Conservation (phyloP, 2,797 vertebrate species). For the Falco peregrinus region DNA sequence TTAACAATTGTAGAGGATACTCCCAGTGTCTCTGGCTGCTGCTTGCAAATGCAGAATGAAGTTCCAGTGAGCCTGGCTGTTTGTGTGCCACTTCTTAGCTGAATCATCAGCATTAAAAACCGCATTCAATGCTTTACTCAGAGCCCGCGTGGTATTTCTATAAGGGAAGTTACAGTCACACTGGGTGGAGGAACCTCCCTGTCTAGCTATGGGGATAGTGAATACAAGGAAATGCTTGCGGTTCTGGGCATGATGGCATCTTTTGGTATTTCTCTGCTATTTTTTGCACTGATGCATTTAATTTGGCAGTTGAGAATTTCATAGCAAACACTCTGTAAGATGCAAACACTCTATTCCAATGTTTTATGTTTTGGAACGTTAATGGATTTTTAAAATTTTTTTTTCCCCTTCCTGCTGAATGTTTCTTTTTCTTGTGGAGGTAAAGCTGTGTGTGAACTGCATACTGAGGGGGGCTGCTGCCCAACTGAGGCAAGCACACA, state of each 20-base stretch:
- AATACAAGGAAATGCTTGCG: conserved; percentile 72
- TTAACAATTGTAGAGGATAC: neutral
- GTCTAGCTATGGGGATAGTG: conserved; percentile 63
- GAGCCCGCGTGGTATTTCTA: conserved; percentile 44
- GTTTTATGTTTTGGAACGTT: neutral
- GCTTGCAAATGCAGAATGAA: neutral
- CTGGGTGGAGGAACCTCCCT: conserved; percentile 66
- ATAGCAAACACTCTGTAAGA: conserved; percentile 19
- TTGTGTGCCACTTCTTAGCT: conserved; percentile 46
- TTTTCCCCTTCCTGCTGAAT: neutral
- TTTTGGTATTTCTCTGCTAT: conserved; percentile 57
- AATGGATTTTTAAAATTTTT: neutral
- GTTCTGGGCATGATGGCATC: conserved; percentile 60
- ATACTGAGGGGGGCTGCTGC: conserved; percentile 1
- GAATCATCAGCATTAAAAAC: conserved; percentile 57
- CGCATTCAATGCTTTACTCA: conserved; percentile 56
- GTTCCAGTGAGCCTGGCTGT: neutral
- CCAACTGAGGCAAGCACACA: neutral
- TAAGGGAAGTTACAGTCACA: conserved; percentile 65
- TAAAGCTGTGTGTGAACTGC: conserved; percentile 29
- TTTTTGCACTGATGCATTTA: conserved; percentile 54
- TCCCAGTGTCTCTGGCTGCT: neutral
- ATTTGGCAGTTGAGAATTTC: conserved; percentile 20
- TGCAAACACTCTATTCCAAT: conserved; percentile 12
- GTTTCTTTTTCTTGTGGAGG: conserved; percentile 19